Conservation (phyloP, 1,140 invertebrate species). For the Drosophila melanica region DNA sequence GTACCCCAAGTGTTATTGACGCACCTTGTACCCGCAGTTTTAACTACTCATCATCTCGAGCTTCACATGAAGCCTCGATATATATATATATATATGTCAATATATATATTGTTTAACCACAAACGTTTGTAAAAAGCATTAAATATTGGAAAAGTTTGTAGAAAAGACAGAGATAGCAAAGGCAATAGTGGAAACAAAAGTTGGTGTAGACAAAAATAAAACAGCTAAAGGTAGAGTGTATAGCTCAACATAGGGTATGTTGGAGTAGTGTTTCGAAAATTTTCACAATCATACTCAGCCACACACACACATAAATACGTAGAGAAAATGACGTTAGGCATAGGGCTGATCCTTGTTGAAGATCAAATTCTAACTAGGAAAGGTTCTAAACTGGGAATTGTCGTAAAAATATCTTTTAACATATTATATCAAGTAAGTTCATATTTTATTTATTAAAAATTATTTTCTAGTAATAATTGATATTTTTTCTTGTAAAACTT, state of each 20-base stretch:
- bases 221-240: constrained; percentile 5
- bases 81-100: background rate
- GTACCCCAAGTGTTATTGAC: constrained; percentile 72
- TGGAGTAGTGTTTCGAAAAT: constrained; percentile 21
- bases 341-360: background rate
- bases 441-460: too few species aligned
- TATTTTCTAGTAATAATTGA: too few species aligned
- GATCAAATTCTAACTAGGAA: too few species aligned
- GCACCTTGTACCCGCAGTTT: constrained; percentile 70
- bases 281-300: constrained; percentile 22
- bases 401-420: too few species aligned
- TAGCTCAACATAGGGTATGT: constrained; percentile 9
- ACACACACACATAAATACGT: constrained; percentile 22
- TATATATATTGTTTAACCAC: constrained; percentile 17
- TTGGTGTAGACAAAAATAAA: constrained; percentile 5
- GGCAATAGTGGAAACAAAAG: constrained; percentile 15
- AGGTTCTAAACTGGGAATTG: too few species aligned
- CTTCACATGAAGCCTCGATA: constrained; percentile 21
- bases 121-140: constrained; percentile 76
- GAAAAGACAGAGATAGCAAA: constrained; percentile 47
- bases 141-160: constrained; percentile 61
- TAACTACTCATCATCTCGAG: constrained; percentile 30
- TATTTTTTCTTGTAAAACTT: too few species aligned
- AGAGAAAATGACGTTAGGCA: constrained; percentile 3
- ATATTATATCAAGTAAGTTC: too few species aligned